Base-by-base conservation (phyloP, 2,113 vertebrate genomes). In the Cervus canadensis region DNA sequence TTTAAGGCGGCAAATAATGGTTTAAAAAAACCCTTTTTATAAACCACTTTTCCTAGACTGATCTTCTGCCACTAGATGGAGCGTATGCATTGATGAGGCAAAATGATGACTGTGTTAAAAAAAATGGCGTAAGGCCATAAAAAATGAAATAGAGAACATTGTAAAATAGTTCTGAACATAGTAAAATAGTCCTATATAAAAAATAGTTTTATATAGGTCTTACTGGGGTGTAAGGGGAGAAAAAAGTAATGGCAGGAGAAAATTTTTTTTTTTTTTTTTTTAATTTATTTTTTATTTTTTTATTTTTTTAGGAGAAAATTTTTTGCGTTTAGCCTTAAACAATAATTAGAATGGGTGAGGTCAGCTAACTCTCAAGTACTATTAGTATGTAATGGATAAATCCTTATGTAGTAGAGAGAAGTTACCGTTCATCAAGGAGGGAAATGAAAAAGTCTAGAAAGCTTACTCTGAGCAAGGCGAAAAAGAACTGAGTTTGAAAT, bases 21-120 rank as follows among this genome's bases (percentile, higher is more conserved):
- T 81, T 81, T 7, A 15, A 91, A 40, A 48, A 48, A 50, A 0
- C 28, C 16, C 15, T 30, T 3, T n/a, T 71, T 71, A 15, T 64
- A 48, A 36, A 87, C 45, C 45, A 25, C 17, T 2, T 54, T 87
- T 50, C 57, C 25, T 56, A 52, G 82, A 36, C 36, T 45, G 78
- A 79, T 89, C 26, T 79, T 67, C 67, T 83, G 50, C 82, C 95
- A 71, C 64, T 94, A 97, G 96, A 25, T 92, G 93, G 95, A 95
- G 56, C 59, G 71, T 62, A 64, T 67, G 1, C 30, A 43, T 25
- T 36, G 50, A 6, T 23, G 82, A 88, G 90, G 76, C 36, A 62
- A 85, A 89, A 90, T 87, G n/a, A 25, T 59, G 48, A 84, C 23
- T 21, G 1, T 56, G 54, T 56, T 30, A 25, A 85, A 81, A 85